Evolutionary conservation across 1,140 invertebrate genomes (phyloP), one percentile per base, ranked within the genome.

Genomic region (Lasioglossum albipes): DNA sequence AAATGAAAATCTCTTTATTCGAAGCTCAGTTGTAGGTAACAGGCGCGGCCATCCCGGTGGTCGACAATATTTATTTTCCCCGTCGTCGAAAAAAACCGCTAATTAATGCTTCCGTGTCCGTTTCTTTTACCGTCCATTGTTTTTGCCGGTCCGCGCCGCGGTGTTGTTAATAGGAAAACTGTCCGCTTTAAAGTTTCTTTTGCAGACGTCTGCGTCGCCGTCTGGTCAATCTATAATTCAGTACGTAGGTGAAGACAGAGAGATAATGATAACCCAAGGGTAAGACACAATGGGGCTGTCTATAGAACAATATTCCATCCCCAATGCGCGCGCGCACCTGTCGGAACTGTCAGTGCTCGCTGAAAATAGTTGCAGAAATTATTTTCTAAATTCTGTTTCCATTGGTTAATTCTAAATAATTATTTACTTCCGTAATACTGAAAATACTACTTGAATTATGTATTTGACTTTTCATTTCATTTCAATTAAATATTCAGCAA

Each of bases 261-360:
- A 72, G 80, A 85, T 86, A 86, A 86, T 83, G 84, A 86, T 86
- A 86, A 80, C 64, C 65, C 68, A 59, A 65, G 68, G 78, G 78
- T 85, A 83, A 87, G 76, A 54, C 71, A 86, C 69, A 83, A 86
- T 74, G 62, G 66, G 42, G 4, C 65, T n/a, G 73, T 83, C 77
- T 81, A 74, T 86, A 83, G 45, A 22, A 42, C 18, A 59, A 75
- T 41, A 31, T 49, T 62, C 68, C 61, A 45, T 69, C 52, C 62
- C 75, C n/a, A 42, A 45, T 78, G 84, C 81, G 85, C 75, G 84
- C 70, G 84, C 70, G 74, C 81, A 62, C 66, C 64, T 86, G 84
- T 84, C 77, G 77, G 64, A 68, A 54, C 41, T 66, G 83, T 86
- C 81, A 69, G 76, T 36, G 36, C 1, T 36, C 0, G 36, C 3